Base-by-base conservation (phyloP, 2,113 vertebrate species). In the Ia io region DNA sequence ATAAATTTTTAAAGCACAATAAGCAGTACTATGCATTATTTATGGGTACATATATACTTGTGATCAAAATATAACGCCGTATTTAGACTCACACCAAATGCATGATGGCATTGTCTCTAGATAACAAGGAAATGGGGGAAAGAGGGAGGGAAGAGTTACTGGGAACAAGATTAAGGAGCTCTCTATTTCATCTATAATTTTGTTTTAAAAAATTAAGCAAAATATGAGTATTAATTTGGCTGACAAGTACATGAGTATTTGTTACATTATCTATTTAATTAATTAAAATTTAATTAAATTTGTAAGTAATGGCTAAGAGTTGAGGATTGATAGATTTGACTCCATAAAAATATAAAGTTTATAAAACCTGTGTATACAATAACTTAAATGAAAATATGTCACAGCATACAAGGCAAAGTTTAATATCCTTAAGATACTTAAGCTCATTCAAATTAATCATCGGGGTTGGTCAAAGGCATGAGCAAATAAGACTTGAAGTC, bases 311-410 rank as follows among this genome's bases (percentile, higher is more conserved):
- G n/a, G 44, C 49, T 49, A 76, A 56, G 23, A 84, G 37, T 90
- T 51, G 18, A 93, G 10, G 9, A 86, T 2, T 93, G 69, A 69
- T 37, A 90, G 14, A 40, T 82, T 92, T 74, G 17, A 53, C 63
- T 74, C 44, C 7, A 61, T n/a, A 93, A 88, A 91, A 87, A 90
- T 63, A 47, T 44, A 65, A 90, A 69, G 11, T 63, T 87, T 79
- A 44, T 90, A 77, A 16, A 92, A 37, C 47, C 22, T 63, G 0
- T 63, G 25, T 85, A 30, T 9, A n/a, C 2, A 86, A 37, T 76
- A 69, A 86, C 42, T 76, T 86, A 59, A 85, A 80, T 80, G 28
- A 86, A 90, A 95, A 87, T 82, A 51, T 89, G 10, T 73, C 77
- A 77, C 18, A 73, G 44, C 10, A 84, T 83, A n/a, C 79, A 73